Conservation (phyloP, 2,797 vertebrate genomes). For the Falco peregrinus region DNA sequence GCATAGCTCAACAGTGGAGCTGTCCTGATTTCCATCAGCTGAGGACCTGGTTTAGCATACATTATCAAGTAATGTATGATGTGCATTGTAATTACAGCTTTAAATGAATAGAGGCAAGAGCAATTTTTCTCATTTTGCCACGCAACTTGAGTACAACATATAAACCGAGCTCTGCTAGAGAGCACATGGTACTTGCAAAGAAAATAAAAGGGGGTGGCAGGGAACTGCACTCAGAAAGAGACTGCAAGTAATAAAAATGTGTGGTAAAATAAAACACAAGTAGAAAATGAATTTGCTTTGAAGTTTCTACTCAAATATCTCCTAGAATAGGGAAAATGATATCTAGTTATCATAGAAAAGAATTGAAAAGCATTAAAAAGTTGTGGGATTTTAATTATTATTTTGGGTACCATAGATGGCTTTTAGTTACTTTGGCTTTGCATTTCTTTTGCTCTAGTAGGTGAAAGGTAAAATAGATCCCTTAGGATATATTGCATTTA, state of each 20-base stretch:
- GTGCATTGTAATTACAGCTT: neutral
- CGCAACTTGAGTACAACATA: neutral
- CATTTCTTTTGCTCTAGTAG: neutral
- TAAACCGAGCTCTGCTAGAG: neutral
- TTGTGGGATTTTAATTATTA: neutral
- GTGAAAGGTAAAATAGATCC: neutral
- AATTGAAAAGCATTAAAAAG: neutral
- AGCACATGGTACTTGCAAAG: neutral
- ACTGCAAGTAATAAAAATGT: neutral
- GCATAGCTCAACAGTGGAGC: neutral
- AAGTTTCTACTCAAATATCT: neutral
- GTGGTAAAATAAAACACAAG: neutral
- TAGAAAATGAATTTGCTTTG: neutral
- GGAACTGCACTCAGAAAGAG: neutral
- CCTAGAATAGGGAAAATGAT: neutral
- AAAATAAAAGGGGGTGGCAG: neutral
- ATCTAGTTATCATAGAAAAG: neutral
- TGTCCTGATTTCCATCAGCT: neutral
- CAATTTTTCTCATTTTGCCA: neutral
- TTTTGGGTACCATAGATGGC: neutral
- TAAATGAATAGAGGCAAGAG: neutral
- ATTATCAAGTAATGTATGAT: neutral
- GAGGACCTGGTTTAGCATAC: neutral
- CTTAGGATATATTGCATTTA: neutral
- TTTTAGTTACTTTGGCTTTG: conserved; percentile 8